Evolutionary conservation across 2,888 invertebrate species (phyloP), one percentile per base, ranked within the genome.

Genomic region (Orthosia gothica): DNA sequence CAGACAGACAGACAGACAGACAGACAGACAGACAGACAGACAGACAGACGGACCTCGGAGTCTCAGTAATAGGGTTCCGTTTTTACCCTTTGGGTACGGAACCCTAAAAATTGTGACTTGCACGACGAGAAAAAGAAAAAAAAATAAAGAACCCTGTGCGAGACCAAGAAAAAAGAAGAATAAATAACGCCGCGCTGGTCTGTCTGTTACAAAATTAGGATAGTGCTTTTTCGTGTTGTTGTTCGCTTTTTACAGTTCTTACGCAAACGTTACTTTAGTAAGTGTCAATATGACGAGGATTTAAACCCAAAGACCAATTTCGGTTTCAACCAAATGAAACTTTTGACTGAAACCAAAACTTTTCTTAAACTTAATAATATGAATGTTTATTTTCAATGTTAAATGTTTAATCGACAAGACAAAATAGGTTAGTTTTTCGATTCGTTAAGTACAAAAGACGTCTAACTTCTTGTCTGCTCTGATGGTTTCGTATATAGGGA

Each of bases 391-490:
- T 62, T 32, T 26, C 26, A 45, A 26, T 59, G n/a, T 73, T 52
- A 18, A 50, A 58, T 59, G 11, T 47, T 59, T 45, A 50, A 7
- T 26, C 58, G 40, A 73, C 5, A 16, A 50, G n/a, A 18, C 3
- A 32, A 20, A 16, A 47, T 45, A 50, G 4, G 20, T 23, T 45
- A 52, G 9, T 7, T n/a, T 26, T 49, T 57, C 9, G 7, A 49
- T 45, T 67, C 12, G 1, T 20, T 20, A 52, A 61, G 20, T 32
- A 62, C 15, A 20, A 58, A 13, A 13, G 1, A 32, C 62, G 15
- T 16, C 57, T 45, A 55, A 64, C 50, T 76, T 65, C 65, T 26
- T 57, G 23, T 32, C 23, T 52, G 47, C n/a, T 62, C 32, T 49
- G 63, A 72, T 40, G 15, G 16, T 23, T 52, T 11, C 32, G 23